Base-by-base conservation (phyloP, 2,888 invertebrate genomes). In the Alloplasta piceator region DNA sequence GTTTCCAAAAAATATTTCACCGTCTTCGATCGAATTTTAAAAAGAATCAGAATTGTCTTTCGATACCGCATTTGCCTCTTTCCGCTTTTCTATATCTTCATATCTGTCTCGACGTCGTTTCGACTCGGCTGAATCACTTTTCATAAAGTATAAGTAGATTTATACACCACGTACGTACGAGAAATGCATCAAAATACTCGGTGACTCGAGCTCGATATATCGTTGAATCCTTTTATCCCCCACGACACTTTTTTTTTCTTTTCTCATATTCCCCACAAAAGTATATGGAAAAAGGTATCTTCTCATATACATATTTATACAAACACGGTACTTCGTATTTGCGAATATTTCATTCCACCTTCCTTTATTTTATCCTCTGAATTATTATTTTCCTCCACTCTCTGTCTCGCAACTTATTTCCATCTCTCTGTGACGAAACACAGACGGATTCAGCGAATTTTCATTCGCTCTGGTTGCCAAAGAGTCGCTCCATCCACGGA, bases 81-180 rank as follows among this genome's bases (percentile, higher is more conserved):
- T 36, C 48, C 46, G 10, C 50, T 50, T 10, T n/a, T 50, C 50
- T 50, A 10, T 14, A 26, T 56, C 36, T 55, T 56, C 10, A 43
- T 10, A 43, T 43, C 6, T 43, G 39, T 67, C 66, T n/a, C 60
- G 60, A 5, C 48, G 14, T 56, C 38, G 63, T 58, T 56, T 64
- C 56, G 56, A 63, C 38, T 48, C 39, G 41, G 70, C 26, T 48
- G 63, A 70, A 70, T 76, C 55, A 56, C 55, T 48, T 64, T 39
- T 63, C 63, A 70, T 56, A 48, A 68, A 55, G 61, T 5, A 76
- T 56, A 56, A 63, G 63, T 38, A 48, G 36, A 56, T 46, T 70
- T 76, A 38, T 63, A 26, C 48, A 16, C 43, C 6, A 39, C 41
- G 41, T 56, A 56, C 14, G 61, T 55, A 63, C 12, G 50, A 67